Base-by-base conservation (phyloP, 2,797 vertebrate genomes). In the Naso thynnoides region DNA sequence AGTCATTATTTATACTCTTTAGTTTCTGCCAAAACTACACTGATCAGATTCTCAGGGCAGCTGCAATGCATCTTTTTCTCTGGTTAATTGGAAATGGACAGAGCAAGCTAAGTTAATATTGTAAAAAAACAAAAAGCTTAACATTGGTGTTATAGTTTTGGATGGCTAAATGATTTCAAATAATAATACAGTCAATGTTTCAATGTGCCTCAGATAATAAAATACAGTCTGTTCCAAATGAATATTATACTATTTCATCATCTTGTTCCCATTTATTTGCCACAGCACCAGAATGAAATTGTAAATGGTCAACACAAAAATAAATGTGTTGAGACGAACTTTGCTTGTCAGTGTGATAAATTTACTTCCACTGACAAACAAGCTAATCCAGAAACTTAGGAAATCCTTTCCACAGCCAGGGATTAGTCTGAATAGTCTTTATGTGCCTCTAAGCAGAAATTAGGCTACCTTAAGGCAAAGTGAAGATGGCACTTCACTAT, bases 381-480 rank as follows among this genome's bases (percentile, higher is more conserved):
- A 50, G 27, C 59, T 61, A 69, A 71, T 74, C 69, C 44, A 27
- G 26, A 69, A 67, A 64, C 4, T 42, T 15, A 11, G 48, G 27
- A 59, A 68, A 76, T 47, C 59, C 56, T 38, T 38, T 63, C 27
- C 31, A 72, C 29, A 33, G 19, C 27, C 47, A 52, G 29, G n/a
- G 50, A 73, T 81, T 68, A 68, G 41, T 24, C 23, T 47, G n/a
- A 61, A 78, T 31, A 47, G 42, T 75, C 31, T 44, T 55, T 56
- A 66, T 45, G 10, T 8, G 3, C 18, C 16, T 59, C 26, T 3
- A 53, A 49, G 47, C 56, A 18, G 52, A 60, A 56, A 31, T 71
- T 58, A 74, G 49, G 29, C 49, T 33, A 68, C 23, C 24, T 47
- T 50, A 52, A 62, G 38, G 39, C 18, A 21, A 52, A 41, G 33